Base-by-base conservation (phyloP, 2,113 vertebrate genomes). In the Danionella cerebrum region DNA sequence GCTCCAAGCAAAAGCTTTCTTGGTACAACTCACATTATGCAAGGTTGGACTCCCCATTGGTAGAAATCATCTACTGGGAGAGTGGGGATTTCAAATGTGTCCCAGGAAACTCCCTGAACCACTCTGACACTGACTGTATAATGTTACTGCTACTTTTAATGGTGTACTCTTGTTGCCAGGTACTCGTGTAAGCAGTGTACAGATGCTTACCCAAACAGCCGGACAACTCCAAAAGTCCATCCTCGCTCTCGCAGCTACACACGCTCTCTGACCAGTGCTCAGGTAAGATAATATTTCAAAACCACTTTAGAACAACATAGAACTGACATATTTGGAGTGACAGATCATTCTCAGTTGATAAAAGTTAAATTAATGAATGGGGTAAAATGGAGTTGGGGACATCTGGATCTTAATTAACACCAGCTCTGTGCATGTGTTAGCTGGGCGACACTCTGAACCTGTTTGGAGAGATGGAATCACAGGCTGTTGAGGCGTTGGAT, bases 401-500 rank as follows among this genome's bases (percentile, higher is more conserved):
- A 31, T 31, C 9, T 33, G 4, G 9, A 52, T 5, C n/a, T 31
- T 4, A 16, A 19, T 7, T 33, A 11, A 53, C 18, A 31, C 16
- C 16, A 6, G 36, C 3, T 58, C 25, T 62, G 21, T 54, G 1
- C 48, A 5, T 67, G 18, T 54, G 50, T 33, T 80, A 97, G 95
- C 87, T 97, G 77, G 94, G 93, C 0, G 94, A 96, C 0, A 89
- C 91, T 54, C 80, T 98, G 78, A 98, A 92, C 84, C 92, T 98
- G 78, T 98, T 97, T 0, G 94, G 96, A 0, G 94, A 95, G 85
- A 85, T 94, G 69, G 96, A 98, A 86, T 97, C 94, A 0, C 96
- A 98, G 82, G 96, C 96, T 0, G 93, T 99, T 55, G 95, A 98
- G 75, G 96, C 96, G 3, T 81, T 99, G 83, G 96, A 98, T 80